Evolutionary conservation across 2,797 vertebrate species (phyloP), one percentile per base, ranked within the genome.

Genomic region (Girardinus metallicus): DNA sequence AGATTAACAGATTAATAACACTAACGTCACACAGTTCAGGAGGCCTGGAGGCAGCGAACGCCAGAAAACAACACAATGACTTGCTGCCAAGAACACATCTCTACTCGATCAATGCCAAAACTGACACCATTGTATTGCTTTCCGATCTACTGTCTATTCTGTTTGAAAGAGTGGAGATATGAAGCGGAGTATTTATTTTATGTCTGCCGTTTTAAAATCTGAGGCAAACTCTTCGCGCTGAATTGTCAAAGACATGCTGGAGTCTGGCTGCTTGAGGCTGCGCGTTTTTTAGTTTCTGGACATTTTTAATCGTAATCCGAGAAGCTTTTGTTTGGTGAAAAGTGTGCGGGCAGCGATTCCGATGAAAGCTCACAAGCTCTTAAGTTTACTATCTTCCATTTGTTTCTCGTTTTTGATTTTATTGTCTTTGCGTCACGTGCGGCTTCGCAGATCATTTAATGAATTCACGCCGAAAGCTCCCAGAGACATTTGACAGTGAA

Each of bases 381-480:
- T 79, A 10, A 73, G 82, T 82, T 84, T 5, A 76, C 16, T 34
- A 83, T 87, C 84, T 89, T 87, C 55, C 78, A 74, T 83, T 34
- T 26, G 74, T 77, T 75, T 11, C n/a, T 62, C 3, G 1, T 41
- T 41, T 68, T 39, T 41, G 10, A 18, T 46, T 29, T 39, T n/a
- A 11, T 55, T 44, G 31, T 36, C 31, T 0, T 0, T 60, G 53
- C 31, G 2, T 73, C 64, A 23, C 46, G 4, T 81, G 23, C 44
- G 47, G 26, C 76, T 15, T 5, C 44, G 1, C 3, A 16, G 62
- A 74, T 64, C 41, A 31, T 73, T 18, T 49, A 78, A 85, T 60
- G 36, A n/a, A 79, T 57, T 15, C 55, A 46, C 31, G 31, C 15
- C 53, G 72, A 70, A 16, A 8, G 21, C 18, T 74, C 1, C 12